Percentiles rank a stretch among this genome's conserved stretches.
Conservation (phyloP, 2,113 vertebrate species). For the Microcebus lehilahytsara region DNA sequence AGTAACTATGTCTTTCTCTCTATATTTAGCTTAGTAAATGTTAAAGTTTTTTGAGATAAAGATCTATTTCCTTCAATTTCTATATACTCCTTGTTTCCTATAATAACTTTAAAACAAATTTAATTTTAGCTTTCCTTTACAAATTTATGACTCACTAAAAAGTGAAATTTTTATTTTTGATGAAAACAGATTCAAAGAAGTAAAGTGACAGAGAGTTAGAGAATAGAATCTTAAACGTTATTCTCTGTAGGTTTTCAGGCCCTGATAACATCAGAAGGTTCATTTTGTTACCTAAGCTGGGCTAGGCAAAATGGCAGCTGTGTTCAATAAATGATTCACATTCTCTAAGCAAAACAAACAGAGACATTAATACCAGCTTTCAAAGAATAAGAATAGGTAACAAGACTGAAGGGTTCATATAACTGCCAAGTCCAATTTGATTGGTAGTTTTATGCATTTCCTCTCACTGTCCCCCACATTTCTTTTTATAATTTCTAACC, state of each 20-base stretch:
- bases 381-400: background rate
- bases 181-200: background rate
- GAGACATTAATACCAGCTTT: background rate
- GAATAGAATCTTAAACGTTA: background rate
- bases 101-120: conserved; percentile 20
- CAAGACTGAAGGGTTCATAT: background rate
- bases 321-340: background rate
- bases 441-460: background rate
- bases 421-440: background rate
- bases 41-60: conserved; percentile 24
- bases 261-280: background rate
- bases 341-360: background rate
- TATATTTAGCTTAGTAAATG: background rate
- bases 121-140: conserved; percentile 35
- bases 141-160: background rate
- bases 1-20: background rate
- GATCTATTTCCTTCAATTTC: background rate
- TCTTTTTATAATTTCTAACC: background rate
- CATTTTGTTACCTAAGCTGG: background rate
- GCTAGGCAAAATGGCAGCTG: background rate
- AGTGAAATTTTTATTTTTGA: conserved; percentile 12
- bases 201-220: background rate
- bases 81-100: background rate
- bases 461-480: background rate
- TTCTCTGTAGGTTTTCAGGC: background rate